Base-by-base conservation (phyloP, 1,140 invertebrate genomes). In the Arion vulgaris region DNA sequence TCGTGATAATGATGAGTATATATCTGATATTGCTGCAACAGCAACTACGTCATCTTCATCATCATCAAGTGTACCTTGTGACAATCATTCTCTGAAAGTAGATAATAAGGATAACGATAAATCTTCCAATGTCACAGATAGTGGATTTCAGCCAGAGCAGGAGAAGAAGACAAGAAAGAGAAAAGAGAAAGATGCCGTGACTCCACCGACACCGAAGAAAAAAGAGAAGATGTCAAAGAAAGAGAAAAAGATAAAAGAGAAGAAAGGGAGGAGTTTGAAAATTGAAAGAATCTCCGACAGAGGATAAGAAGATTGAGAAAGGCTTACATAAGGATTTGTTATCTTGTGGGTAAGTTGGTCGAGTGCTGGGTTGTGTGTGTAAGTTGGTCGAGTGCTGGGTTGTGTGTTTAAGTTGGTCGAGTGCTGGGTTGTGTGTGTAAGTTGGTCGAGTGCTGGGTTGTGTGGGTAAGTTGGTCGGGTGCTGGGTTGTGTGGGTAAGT, bases 101-200 rank as follows among this genome's bases (percentile, higher is more conserved):
- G 38, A 49, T 5, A 28, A 38, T 9, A 73, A 73, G 71, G 41
- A 28, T 23, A 73, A 19, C 23, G 41, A 76, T 11, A 53, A 36
- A 26, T 13, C 17, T 23, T 53, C 19, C 71, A 49, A 7, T 26
- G 38, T 23, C 1, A 38, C n/a, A 13, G 41, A 73, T 9, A 41
- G 36, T 13, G 23, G 1, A 7, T 39, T 4, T 39, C 53, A 62
- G 0, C 28, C 38, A 7, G 66, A 66, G 9, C 1, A 78, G 79
- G 66, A 88, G 81, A 83, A 83, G 83, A 36, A 85, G 80, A 86
- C 82, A 82, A 83, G 81, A 71, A 86, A 87, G 81, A 80, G 82
- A 76, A 87, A 85, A 80, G 86, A 85, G 39, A 71, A 79, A 34
- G 80, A 53, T 57, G 71, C 81, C 36, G 57, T 57, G 23, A 38